Evolutionary conservation across 1,140 invertebrate genomes (phyloP).

Genomic region (Bombus sibiricus): DNA sequence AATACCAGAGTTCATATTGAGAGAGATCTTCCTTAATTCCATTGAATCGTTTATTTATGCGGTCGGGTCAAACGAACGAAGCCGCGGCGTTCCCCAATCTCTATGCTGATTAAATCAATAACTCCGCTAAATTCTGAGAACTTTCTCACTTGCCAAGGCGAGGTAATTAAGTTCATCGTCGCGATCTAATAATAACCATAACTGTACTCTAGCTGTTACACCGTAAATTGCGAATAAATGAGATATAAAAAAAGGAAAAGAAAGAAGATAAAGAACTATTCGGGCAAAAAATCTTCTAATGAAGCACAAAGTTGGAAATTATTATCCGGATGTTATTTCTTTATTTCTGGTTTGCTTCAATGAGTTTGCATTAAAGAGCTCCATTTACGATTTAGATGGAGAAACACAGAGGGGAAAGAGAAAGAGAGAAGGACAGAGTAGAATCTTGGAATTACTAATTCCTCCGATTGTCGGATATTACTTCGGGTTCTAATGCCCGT

Average conservation of each 20-base stretch:
- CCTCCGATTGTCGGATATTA: neutral
- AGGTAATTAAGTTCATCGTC: conserved; percentile 6
- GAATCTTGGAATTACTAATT: conserved; percentile 6
- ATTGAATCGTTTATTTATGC: neutral
- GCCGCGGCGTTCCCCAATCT: neutral
- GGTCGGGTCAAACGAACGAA: neutral
- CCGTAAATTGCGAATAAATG: neutral
- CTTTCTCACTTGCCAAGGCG: conserved; percentile 29
- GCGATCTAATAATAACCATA: conserved; percentile 32
- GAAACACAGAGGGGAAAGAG: neutral
- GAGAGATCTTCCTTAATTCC: neutral
- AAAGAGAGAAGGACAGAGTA: neutral
- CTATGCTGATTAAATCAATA: conserved; percentile 32
- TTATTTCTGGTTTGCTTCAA: neutral
- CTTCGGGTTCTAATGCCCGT: neutral
- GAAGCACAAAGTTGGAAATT: neutral
- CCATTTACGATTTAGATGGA: neutral
- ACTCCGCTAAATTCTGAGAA: conserved; percentile 35
- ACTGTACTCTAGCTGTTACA: neutral
- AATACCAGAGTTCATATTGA: neutral
- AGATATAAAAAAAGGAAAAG: no score
- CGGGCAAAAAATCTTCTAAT: neutral
- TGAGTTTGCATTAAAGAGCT: neutral
- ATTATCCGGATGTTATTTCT: neutral
- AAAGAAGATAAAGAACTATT: neutral